Evolutionary conservation across 1,140 invertebrate genomes (phyloP).

Genomic region (Tetraneura akinire): DNA sequence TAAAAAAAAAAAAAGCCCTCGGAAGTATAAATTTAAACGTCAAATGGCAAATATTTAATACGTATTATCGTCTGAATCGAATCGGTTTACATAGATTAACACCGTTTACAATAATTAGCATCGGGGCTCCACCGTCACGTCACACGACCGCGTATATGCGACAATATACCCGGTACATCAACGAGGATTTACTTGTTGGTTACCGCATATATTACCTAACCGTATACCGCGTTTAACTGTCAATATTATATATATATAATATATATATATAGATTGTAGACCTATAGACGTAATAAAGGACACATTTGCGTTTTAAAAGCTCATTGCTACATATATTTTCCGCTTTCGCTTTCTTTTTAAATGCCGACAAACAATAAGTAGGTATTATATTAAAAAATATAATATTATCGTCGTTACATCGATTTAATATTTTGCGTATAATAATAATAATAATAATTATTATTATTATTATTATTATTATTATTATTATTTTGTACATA

Average conservation of each 20-base stretch:
- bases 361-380: background rate
- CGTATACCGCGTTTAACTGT: constrained; percentile 4
- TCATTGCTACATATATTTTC: constrained; percentile 1
- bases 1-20: background rate
- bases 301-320: constrained; percentile 7
- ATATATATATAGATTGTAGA: too few species aligned
- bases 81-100: background rate
- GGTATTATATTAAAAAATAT: too few species aligned
- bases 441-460: too few species aligned
- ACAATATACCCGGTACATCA: background rate
- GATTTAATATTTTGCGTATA: background rate
- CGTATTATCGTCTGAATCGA: background rate
- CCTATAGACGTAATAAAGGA: background rate
- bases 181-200: constrained; percentile 16
- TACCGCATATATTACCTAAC: background rate
- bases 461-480: too few species aligned
- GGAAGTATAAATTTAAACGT: background rate
- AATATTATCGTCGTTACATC: constrained; percentile 3
- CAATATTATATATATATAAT: too few species aligned
- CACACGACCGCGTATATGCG: too few species aligned
- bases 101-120: background rate
- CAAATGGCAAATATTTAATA: background rate
- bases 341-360: constrained; percentile 11
- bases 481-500: too few species aligned
- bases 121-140: too few species aligned